Evolutionary conservation across 2,113 vertebrate genomes (phyloP).

Genomic region (Pipra filicauda): DNA sequence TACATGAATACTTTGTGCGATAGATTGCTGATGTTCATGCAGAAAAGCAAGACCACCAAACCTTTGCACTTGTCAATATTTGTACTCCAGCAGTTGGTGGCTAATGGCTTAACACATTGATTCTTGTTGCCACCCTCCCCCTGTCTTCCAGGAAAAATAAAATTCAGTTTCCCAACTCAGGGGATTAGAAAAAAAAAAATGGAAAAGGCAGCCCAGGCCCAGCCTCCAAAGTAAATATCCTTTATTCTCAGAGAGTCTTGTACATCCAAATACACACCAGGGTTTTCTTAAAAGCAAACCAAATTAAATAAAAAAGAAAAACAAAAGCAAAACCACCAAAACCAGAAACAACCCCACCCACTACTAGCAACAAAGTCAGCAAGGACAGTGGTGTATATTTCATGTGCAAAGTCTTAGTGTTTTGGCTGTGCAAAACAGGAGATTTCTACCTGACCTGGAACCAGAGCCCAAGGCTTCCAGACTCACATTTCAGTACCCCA

Average conservation of each 20-base stretch:
- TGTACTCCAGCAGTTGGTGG: constrained; percentile 34
- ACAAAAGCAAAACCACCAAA: background rate
- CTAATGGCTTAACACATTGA: constrained; percentile 52
- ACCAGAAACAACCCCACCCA: background rate
- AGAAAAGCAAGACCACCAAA: constrained; percentile 55
- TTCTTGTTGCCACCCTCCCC: constrained; percentile 29
- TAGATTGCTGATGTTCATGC: constrained; percentile 20
- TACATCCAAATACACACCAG: background rate
- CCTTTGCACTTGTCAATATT: constrained; percentile 67
- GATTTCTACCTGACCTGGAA: background rate
- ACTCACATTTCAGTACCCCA: background rate
- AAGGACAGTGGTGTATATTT: background rate
- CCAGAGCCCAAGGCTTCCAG: background rate
- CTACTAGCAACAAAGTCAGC: background rate
- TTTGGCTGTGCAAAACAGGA: background rate
- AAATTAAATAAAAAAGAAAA: background rate
- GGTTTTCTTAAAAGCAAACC: background rate
- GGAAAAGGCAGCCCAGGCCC: background rate
- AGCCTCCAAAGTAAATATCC: constrained; percentile 28
- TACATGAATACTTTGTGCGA: background rate
- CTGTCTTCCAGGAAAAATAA: constrained; percentile 53
- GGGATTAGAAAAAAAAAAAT: background rate
- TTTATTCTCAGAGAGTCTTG: background rate
- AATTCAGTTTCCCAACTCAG: constrained; percentile 31
- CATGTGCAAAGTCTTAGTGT: background rate